phyloP scores from a whole-genome alignment of 2,113 vertebrate genomes.

The Gymnobelideus leadbeateri region DNA sequence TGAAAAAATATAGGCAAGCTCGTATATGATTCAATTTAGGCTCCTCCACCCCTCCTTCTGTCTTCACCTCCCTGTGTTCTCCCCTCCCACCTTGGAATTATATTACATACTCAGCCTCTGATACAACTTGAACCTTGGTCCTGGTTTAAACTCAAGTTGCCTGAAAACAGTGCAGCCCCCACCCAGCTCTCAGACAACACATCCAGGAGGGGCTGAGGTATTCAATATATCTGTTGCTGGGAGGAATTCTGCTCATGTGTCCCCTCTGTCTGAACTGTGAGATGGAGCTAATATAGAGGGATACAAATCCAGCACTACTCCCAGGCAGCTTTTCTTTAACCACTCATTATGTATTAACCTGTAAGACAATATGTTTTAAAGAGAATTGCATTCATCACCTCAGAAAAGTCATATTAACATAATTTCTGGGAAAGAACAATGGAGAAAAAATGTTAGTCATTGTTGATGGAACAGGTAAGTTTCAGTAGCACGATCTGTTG shows the following conservation, averaged over 20 bases:
- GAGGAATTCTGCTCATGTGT: neutral
- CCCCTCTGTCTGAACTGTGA: conserved; percentile 14
- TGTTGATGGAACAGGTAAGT: conserved; percentile 87
- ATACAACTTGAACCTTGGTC: conserved; percentile 37
- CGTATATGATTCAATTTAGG: neutral
- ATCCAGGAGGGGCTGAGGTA: neutral
- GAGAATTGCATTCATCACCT: conserved; percentile 83
- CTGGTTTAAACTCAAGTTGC: conserved; percentile 34
- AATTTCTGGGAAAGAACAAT: conserved; percentile 87
- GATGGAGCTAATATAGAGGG: conserved; percentile 45
- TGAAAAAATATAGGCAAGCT: neutral
- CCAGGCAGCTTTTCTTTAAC: conserved; percentile 60
- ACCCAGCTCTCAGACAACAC: neutral
- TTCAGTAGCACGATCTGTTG: conserved; percentile 86
- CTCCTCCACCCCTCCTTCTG: neutral
- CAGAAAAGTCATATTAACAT: conserved; percentile 87
- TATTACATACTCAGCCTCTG: conserved; percentile 5
- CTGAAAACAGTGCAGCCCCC: neutral
- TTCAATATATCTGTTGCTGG: conserved; percentile 14
- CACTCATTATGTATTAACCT: conserved; percentile 78
- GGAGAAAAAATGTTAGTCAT: conserved; percentile 82
- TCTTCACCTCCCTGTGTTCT: neutral
- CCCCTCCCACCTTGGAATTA: conserved; percentile 29
- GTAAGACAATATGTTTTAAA: conserved; percentile 80
- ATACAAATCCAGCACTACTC: conserved; percentile 51